Percentiles rank a stretch among this genome's conserved stretches.
These are phyloP conservation scores for Athene cunicularia DNA, from an alignment of 2,113 vertebrate genomes.

Conservation along the genomic window DNA sequence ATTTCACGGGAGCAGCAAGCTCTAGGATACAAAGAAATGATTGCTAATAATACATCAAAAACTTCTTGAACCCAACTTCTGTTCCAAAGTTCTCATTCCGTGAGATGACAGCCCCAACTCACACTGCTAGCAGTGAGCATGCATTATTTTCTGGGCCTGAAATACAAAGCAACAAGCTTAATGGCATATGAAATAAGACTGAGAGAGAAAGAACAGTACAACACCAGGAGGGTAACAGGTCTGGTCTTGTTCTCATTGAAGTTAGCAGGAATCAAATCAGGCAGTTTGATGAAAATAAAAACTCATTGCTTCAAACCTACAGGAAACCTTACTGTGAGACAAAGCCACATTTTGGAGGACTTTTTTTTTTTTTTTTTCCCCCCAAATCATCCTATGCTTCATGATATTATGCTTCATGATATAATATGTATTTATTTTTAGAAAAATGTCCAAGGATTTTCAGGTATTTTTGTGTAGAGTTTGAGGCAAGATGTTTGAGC, in stretches of 20 bases:
- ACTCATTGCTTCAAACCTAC: background rate
- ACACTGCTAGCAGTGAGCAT: background rate
- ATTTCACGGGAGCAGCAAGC: background rate
- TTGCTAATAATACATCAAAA: background rate
- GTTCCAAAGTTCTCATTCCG: accelerated
- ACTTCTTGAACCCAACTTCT: background rate
- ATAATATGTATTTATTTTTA: background rate
- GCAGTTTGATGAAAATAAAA: background rate
- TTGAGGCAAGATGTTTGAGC: background rate
- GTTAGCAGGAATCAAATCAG: background rate
- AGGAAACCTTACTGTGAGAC: background rate
- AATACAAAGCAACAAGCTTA: background rate
- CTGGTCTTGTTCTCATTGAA: background rate
- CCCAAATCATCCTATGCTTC: background rate
- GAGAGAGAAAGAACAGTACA: background rate
- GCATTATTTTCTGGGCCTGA: background rate
- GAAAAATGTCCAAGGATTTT: background rate
- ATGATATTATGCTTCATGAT: background rate
- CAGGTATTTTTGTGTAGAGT: background rate
- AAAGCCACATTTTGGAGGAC: background rate
- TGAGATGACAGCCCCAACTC: background rate
- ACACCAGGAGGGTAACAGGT: background rate
- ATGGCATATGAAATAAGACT: background rate
- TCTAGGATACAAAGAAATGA: background rate
- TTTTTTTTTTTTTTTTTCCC: background rate